Base-by-base conservation (phyloP, 2,888 invertebrate genomes). In the Drosophila setosimentum region DNA sequence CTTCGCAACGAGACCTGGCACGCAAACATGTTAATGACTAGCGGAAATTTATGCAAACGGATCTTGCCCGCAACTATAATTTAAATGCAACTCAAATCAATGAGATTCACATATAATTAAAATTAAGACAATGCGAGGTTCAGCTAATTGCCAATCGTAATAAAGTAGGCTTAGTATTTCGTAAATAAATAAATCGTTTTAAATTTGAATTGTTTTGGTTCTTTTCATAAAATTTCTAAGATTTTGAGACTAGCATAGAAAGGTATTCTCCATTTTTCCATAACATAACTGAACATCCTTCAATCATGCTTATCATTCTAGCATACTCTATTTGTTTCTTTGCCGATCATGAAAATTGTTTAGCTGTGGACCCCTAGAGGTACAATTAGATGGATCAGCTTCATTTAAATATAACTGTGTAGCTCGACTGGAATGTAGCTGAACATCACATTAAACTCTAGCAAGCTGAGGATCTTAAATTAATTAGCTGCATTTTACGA, bases 401-500 rank as follows among this genome's bases (percentile, higher is more conserved):
- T 42, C 66, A 73, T 66, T 67, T 75, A 71, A 73, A 59, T 74
- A 71, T 72, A 87, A 78, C 76, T 64, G 63, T n/a, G n/a, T n/a
- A n/a, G n/a, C n/a, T n/a, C n/a, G n/a, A n/a, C n/a, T n/a, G n/a
- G n/a, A n/a, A n/a, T n/a, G n/a, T n/a, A 80, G 68, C 40, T 51
- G 55, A 63, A 58, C 68, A 76, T 68, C 66, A 64, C 69, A 66
- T 53, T 62, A 73, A 82, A 74, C 40, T 67, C 64, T 58, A 51
- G 29, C 48, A 51, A 42, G 37, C 42, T 59, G 59, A 21, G 60
- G 74, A 63, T 53, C 65, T 67, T 71, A 60, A 78, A 65, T 83
- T 82, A 85, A 86, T 88, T 86, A 88, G 70, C 50, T 53, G 71
- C 51, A 55, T 76, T 78, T 78, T 75, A 78, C 58, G 75, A 68